phyloP scores from a whole-genome alignment of 2,797 vertebrate genomes.

The Enteromius radiatus region DNA sequence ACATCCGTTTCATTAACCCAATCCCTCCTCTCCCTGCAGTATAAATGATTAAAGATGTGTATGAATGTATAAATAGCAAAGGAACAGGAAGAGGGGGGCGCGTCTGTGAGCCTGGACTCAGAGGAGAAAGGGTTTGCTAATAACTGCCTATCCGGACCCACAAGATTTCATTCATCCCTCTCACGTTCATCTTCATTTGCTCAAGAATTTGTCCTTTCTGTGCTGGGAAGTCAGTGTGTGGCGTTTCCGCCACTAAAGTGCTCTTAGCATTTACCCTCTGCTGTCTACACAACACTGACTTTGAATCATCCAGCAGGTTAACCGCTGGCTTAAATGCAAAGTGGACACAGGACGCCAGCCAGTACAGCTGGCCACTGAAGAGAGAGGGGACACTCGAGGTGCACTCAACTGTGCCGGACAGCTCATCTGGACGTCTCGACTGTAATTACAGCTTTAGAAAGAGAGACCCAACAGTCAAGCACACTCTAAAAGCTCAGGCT shows the following conservation, averaged over 20 bases:
- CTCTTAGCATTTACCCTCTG: conserved; percentile 28
- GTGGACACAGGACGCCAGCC: conserved; percentile 24
- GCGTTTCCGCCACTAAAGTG: conserved; percentile 37
- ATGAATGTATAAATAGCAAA: conserved; percentile 70
- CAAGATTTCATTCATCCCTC: background rate
- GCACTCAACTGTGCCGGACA: background rate
- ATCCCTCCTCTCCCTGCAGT: conserved; percentile 71
- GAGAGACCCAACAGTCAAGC: conserved; percentile 1
- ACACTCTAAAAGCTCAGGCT: conserved; percentile 5
- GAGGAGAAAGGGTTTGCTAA: conserved; percentile 4
- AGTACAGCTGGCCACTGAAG: conserved; percentile 16
- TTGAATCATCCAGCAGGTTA: conserved; percentile 21
- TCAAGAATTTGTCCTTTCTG: background rate
- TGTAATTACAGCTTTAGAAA: conserved; percentile 41
- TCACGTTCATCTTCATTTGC: background rate
- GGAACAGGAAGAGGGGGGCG: conserved; percentile 56
- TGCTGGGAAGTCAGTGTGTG: background rate
- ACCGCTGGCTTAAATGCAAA: conserved; percentile 31
- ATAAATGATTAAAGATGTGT: conserved; percentile 79
- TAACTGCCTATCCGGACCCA: background rate
- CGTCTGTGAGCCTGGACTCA: conserved; percentile 45
- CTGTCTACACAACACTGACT: conserved; percentile 57
- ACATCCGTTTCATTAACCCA: conserved; percentile 71
- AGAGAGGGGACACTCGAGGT: conserved; percentile 46
- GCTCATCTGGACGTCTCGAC: conserved; percentile 5